A percentile compares a stretch with the other conserved stretches of the same genome.
Evolutionary conservation across 2,113 vertebrate genomes (phyloP).

Genomic region (Alouatta palliata): DNA sequence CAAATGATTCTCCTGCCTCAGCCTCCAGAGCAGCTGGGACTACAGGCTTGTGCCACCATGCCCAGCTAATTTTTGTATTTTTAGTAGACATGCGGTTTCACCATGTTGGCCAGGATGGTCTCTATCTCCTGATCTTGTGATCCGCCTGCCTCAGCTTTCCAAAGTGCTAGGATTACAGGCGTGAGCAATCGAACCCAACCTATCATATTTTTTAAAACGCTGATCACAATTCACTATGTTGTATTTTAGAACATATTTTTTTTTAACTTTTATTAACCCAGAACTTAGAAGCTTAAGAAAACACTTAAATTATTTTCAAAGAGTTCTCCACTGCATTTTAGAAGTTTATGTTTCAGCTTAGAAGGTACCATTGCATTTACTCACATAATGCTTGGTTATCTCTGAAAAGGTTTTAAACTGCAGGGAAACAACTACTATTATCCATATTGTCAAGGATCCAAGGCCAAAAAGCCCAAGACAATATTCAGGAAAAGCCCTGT

Average conservation of each 20-base stretch:
- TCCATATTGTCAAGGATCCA: constrained; percentile 19
- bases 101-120: no score
- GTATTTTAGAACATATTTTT: neutral
- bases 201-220: neutral
- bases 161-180: no score
- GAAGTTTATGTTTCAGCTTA: constrained; percentile 38
- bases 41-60: no score
- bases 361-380: constrained; percentile 33
- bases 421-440: constrained; percentile 38
- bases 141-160: no score
- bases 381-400: neutral
- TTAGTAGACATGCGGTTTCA: no score
- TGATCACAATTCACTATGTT: neutral
- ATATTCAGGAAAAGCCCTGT: constrained; percentile 17
- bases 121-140: no score
- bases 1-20: no score
- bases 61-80: no score
- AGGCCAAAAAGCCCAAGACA: constrained; percentile 3
- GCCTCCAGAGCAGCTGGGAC: no score
- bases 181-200: no score
- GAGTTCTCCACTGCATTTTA: constrained; percentile 21
- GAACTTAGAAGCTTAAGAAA: no score
- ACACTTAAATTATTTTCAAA: neutral
- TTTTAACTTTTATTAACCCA: no score
- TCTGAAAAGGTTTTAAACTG: constrained; percentile 7